Conservation (phyloP, 2,888 invertebrate genomes). For the Conus canariensis region DNA sequence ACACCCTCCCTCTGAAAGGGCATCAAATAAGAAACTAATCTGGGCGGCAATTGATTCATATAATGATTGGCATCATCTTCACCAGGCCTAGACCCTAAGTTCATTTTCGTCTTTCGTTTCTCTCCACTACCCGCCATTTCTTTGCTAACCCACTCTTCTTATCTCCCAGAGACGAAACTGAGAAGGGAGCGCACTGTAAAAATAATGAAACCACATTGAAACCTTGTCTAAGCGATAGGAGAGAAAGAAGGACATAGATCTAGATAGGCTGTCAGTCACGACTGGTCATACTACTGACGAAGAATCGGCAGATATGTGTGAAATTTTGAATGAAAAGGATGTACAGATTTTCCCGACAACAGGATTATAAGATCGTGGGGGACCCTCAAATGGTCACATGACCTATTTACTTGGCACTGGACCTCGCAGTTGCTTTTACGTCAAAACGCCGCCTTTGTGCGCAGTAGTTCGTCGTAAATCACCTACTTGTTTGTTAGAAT, state of each 20-base stretch:
- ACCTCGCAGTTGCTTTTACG: too few relatives aligned
- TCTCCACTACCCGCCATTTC: conserved; percentile 46
- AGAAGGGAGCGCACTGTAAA: neutral
- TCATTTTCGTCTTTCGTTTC: neutral
- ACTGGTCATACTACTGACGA: too few relatives aligned
- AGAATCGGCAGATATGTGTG: too few relatives aligned
- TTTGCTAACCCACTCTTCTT: neutral
- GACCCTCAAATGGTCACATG: too few relatives aligned
- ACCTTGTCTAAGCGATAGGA: neutral
- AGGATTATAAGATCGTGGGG: too few relatives aligned
- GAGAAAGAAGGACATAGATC: neutral
- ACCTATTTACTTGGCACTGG: too few relatives aligned
- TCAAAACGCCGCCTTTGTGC: too few relatives aligned
- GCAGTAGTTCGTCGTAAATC: too few relatives aligned
- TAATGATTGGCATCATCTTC: conserved; percentile 40
- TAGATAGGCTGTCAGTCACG: too few relatives aligned
- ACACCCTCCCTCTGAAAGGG: conserved; percentile 74
- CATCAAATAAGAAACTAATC: conserved; percentile 64
- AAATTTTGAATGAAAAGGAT: too few relatives aligned
- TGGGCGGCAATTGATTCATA: conserved; percentile 59
- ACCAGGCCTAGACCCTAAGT: neutral
- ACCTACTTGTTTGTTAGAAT: too few relatives aligned
- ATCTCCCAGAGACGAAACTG: neutral
- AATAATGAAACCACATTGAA: neutral
- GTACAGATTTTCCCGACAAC: too few relatives aligned